Percentiles rank a stretch among this genome's conserved stretches.
These are phyloP conservation scores for Eilema griseolum DNA, from an alignment of 2,888 invertebrate genomes.

Conservation along the genomic window DNA sequence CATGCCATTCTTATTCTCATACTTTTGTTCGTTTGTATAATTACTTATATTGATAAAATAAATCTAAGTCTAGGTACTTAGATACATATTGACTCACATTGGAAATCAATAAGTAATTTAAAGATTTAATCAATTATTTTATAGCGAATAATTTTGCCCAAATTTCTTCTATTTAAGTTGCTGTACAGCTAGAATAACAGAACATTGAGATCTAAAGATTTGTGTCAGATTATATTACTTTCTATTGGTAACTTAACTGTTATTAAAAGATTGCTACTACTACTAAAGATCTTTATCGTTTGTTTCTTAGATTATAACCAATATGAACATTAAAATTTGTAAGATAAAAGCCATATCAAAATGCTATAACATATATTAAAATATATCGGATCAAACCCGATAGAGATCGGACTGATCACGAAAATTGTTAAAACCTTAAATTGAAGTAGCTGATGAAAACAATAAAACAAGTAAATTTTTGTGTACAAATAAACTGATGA, in stretches of 20 bases:
- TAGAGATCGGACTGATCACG: no score
- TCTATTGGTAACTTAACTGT: not conserved
- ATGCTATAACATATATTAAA: not conserved
- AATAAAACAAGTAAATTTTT: no score
- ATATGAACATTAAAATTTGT: no score
- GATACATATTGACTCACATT: not conserved
- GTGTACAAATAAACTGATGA: no score
- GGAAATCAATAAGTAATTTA: not conserved
- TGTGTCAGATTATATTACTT: not conserved
- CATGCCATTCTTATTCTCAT: conserved; percentile 42
- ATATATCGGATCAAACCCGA: not conserved
- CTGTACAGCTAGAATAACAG: not conserved
- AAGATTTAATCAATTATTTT: not conserved
- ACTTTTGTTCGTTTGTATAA: conserved; percentile 25
- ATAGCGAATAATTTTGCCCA: not conserved
- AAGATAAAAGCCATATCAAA: no score
- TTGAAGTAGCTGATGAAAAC: no score
- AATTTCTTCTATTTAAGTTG: not conserved
- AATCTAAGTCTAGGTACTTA: no score
- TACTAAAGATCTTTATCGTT: no score
- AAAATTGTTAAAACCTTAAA: no score
- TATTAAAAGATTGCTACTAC: no score
- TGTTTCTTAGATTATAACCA: no score
- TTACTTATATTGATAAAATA: not conserved
- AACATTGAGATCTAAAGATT: not conserved